Base-by-base conservation (phyloP, 30 jellyfish, hydroid and myxozoan genomes). In the Cassiopea andromeda region DNA sequence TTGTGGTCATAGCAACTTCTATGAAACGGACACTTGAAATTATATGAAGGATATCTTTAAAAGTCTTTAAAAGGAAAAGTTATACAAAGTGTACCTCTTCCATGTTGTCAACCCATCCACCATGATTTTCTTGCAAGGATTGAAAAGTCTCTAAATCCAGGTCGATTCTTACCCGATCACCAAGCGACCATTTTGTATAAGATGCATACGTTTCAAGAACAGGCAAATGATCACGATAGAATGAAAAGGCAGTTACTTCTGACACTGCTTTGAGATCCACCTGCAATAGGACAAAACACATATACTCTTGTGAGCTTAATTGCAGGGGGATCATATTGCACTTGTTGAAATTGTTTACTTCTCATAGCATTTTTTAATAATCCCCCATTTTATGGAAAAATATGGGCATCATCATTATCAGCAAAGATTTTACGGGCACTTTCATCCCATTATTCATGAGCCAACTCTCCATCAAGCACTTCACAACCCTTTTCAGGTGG, bases 211-310 rank as follows among this genome's bases (percentile, higher is more conserved):
- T 75, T 4, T 97, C 97, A 54, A 94, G 92, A 47, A 80, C 83
- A 1, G 98, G 98, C 8, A 94, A 60, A 73, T 94, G 98, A 49
- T 94, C 98, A 7, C 96, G 92, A 68, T 94, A 94, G 70, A 89
- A 78, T 1, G 97, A 72, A 48, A 86, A 60, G 10, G 97, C 98
- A 69, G 85, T 94, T n/a, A 97, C 97, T 19, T 92, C 97, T 38
- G 81, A 68, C n/a, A 86, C 60, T 18, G 88, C 88, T 50, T 90
- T 90, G 72, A 94, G 49, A 78, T 94, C 98, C 57, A 94, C 98
- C 98, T 94, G 60, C 43, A 57, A 13, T 14, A 10, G 0, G 0
- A 6, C 10, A 54, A 54, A 54, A 10, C 64, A 54, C 12, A 54
- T 3, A 10, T 10, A 54, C 64, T 54, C 12, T 3, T 54, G 0